phyloP scores from a whole-genome alignment of 2,888 invertebrate genomes.

The Sminthurinus aureus region DNA sequence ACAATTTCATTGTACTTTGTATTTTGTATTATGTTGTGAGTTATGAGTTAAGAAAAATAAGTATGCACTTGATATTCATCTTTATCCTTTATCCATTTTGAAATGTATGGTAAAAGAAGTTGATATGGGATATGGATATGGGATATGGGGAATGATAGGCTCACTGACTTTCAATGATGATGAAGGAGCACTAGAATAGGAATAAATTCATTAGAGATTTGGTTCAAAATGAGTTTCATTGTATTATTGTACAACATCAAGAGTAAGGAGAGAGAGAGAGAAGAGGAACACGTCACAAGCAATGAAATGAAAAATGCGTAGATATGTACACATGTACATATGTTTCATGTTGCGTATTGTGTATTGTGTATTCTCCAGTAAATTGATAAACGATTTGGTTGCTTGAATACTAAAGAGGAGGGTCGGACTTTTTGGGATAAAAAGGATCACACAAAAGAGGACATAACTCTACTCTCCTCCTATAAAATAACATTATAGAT shows the following conservation, averaged over 20 bases:
- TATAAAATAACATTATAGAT: not conserved
- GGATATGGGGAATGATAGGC: conserved; percentile 38
- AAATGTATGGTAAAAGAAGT: not conserved
- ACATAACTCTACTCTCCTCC: conserved; percentile 8
- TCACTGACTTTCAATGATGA: conserved; percentile 31
- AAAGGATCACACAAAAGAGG: conserved; percentile 30
- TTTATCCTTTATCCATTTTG: not conserved
- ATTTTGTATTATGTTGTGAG: too few species aligned
- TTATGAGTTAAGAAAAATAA: too few species aligned
- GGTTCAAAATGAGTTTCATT: conserved; percentile 54
- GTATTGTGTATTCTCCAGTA: too few species aligned
- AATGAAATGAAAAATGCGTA: conserved; percentile 53
- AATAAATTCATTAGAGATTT: conserved; percentile 57
- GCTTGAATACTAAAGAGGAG: conserved; percentile 46
- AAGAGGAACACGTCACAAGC: conserved; percentile 40
- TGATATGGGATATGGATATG: too few species aligned
- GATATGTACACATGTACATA: not conserved
- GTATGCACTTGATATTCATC: not conserved
- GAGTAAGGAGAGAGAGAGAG: not conserved
- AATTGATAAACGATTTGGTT: conserved; percentile 57
- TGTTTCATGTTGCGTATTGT: too few species aligned
- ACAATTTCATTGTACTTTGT: too few species aligned
- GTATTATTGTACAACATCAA: conserved; percentile 22
- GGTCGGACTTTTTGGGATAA: conserved; percentile 32
- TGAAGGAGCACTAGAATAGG: conserved; percentile 41